Percentiles rank a stretch among this genome's conserved stretches.
Evolutionary conservation across 2,797 vertebrate species (phyloP).

Genomic region (Enteromius fasciolatus): DNA sequence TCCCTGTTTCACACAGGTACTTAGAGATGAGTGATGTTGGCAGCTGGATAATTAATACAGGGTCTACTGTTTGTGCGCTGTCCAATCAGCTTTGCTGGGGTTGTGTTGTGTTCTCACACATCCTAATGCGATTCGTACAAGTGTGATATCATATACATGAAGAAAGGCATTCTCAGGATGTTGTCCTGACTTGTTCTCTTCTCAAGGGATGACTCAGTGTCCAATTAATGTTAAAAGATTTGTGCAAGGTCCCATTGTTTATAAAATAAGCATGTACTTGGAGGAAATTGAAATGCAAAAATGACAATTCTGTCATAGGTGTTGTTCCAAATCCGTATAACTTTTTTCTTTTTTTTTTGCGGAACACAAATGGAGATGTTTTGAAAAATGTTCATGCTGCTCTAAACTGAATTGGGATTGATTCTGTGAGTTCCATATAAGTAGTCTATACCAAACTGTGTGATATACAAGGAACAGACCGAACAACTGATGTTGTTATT

Average conservation of each 20-base stretch:
- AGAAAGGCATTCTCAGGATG: not conserved
- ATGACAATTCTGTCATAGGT: not conserved
- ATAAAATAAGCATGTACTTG: not conserved
- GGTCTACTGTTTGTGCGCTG: not conserved
- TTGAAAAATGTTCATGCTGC: not conserved
- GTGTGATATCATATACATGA: constrained; percentile 13
- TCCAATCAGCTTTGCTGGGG: not conserved
- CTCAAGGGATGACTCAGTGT: not conserved
- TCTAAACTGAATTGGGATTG: not conserved
- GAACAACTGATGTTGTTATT: not conserved
- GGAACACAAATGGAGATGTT: not conserved
- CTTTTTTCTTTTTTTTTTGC: not conserved
- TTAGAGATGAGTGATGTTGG: constrained; percentile 26
- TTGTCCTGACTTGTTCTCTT: constrained; percentile 29
- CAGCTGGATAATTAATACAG: constrained; percentile 24
- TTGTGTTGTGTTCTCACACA: constrained; percentile 7
- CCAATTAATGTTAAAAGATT: constrained; percentile 1
- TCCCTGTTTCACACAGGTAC: constrained; percentile 34
- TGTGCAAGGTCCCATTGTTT: not conserved
- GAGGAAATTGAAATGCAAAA: not conserved
- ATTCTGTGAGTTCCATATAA: not conserved
- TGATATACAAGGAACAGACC: not conserved
- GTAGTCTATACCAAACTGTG: not conserved
- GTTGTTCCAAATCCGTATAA: not conserved
- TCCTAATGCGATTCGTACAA: not conserved